Percentiles rank a stretch among this genome's conserved stretches.
phyloP scores from a whole-genome alignment of 1,140 invertebrate species.

The Maconellicoccus hirsutus region DNA sequence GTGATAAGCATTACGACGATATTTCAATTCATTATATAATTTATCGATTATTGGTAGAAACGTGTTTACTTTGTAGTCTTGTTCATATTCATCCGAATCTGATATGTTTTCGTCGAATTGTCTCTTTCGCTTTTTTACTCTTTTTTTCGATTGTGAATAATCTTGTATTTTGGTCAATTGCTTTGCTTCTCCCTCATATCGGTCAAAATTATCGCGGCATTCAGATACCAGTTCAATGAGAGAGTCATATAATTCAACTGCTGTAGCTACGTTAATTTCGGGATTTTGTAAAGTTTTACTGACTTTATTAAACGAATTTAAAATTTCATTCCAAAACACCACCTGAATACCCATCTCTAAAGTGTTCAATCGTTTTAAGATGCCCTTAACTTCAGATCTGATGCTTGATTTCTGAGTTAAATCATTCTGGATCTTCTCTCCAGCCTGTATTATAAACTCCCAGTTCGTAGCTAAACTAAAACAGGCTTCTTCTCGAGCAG shows the following conservation, averaged over 20 bases:
- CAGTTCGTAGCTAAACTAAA: slow-evolving; percentile 13
- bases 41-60: slow-evolving; percentile 3
- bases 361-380: slow-evolving; percentile 23
- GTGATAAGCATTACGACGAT: too few species aligned
- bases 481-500: too few species aligned
- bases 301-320: slow-evolving; percentile 27
- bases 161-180: not conserved
- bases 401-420: slow-evolving; percentile 23
- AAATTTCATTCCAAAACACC: slow-evolving; percentile 25
- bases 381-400: slow-evolving; percentile 15
- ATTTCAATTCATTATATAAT: not conserved
- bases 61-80: slow-evolving; percentile 17
- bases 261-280: slow-evolving; percentile 10
- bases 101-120: not conserved
- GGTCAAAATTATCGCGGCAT: not conserved
- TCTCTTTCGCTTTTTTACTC: slow-evolving; percentile 14
- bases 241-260: slow-evolving; percentile 6
- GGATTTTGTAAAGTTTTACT: slow-evolving; percentile 24
- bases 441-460: slow-evolving; percentile 11
- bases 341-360: too few species aligned
- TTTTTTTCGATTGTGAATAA: not conserved
- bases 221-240: not conserved
- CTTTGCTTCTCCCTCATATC: slow-evolving; percentile 15
- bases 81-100: not conserved
- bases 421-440: slow-evolving; percentile 18